phyloP scores from a whole-genome alignment of 2,888 invertebrate genomes.

The Drosophila testacea region DNA sequence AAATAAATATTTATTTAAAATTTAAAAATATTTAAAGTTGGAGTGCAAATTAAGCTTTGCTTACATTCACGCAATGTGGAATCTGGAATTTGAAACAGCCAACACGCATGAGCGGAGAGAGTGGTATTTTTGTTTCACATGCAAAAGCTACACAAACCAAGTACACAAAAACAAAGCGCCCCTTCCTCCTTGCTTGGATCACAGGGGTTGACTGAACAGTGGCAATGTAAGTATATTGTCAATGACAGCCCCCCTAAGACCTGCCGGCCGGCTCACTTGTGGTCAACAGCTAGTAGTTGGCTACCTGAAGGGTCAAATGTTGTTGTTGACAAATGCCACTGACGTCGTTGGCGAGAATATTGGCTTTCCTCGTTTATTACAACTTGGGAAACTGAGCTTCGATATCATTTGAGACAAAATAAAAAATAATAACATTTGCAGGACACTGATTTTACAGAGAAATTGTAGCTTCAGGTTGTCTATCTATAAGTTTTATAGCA shows the following conservation, averaged over 20 bases:
- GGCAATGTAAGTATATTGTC: conserved; percentile 59
- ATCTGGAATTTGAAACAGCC: conserved; percentile 30
- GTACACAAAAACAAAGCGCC: conserved; percentile 74
- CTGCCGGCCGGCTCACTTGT: conserved; percentile 69
- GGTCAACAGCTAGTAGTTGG: conserved; percentile 53
- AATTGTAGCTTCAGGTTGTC: not conserved
- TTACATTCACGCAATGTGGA: not conserved
- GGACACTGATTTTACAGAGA: not conserved
- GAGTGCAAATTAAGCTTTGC: not conserved
- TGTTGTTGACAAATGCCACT: conserved; percentile 63
- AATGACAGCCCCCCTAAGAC: conserved; percentile 54
- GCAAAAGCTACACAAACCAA: conserved; percentile 37
- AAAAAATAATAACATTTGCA: not conserved
- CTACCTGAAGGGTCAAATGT: conserved; percentile 55
- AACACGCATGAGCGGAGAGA: conserved; percentile 53
- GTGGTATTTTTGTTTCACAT: not conserved
- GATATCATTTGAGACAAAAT: not conserved
- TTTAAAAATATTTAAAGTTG: not conserved
- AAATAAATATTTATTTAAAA: too few species aligned
- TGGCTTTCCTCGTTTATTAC: conserved; percentile 13
- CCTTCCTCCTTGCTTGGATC: conserved; percentile 21
- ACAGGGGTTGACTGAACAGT: conserved; percentile 45
- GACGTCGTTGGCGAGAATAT: conserved; percentile 23
- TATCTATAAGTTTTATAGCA: too few species aligned
- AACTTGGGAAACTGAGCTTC: not conserved